Evolutionary conservation across 1,140 invertebrate genomes (phyloP), one percentile per base, ranked within the genome.

Genomic region (Grapholita molesta): DNA sequence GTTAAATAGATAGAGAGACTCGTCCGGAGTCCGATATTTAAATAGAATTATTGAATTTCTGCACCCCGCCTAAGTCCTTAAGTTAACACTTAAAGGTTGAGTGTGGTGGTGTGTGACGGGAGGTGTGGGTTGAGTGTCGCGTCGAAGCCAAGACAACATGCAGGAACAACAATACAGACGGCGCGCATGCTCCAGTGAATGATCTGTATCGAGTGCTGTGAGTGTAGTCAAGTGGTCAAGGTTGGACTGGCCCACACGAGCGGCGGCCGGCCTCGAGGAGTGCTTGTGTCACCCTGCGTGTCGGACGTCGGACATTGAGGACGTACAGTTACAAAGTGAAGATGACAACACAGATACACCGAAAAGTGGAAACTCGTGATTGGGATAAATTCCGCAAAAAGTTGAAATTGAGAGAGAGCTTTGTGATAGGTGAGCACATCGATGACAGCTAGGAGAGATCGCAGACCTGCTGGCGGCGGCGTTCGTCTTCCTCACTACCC

Each of bases 401-500:
- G 76, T 88, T 82, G 82, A 86, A 61, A 70, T 33, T 70, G 77
- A 89, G 75, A 89, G 75, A 86, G 61, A 71, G 57, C 28, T 24
- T 28, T 28, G 25, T 48, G 64, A 68, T 78, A 89, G 81, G 82
- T 88, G 87, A 90, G 85, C 83, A 89, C 89, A 91, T 89, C 87
- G 89, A 91, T 86, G 86, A 83, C 85, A 89, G 79, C 72, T 83
- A 88, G 83, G 77, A 84, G 83, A 85, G 81, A 88, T 84, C 86
- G 79, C 90, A 91, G 90, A 92, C 92, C 92, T 94, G 92, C 77
- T 88, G 91, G 72, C 87, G 85, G 79, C 88, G 88, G 55, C 84
- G 85, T 70, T 93, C 92, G 78, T 94, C 93, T 75, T 94, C 93
- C 78, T 93, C 93, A 75, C 91, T 92, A 83, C 89, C 82, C 82